Evolutionary conservation across 2,113 vertebrate species (phyloP).

Genomic region (Danio rerio): DNA sequence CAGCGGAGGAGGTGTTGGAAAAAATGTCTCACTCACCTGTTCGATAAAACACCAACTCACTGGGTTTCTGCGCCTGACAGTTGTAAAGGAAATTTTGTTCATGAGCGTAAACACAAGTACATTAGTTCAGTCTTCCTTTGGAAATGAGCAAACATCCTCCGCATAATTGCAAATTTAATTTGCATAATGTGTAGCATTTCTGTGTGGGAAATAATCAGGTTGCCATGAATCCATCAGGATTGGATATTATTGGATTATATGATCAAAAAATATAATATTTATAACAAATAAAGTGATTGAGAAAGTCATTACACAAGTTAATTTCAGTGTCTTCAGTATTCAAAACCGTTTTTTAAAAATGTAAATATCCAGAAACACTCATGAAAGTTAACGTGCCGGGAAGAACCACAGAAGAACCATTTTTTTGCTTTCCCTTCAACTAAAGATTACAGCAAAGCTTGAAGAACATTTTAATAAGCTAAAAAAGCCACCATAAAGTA

Average conservation of each 20-base stretch:
- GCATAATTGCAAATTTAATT: not conserved
- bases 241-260: not conserved
- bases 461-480: too few relatives aligned
- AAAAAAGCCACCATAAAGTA: too few relatives aligned
- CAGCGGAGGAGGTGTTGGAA: conserved; percentile 59
- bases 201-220: not conserved
- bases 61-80: not conserved
- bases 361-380: too few relatives aligned
- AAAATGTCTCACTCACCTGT: conserved; percentile 51
- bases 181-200: not conserved
- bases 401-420: too few relatives aligned
- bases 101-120: not conserved
- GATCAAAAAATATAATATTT: not conserved
- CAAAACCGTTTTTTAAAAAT: not conserved
- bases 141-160: not conserved
- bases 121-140: not conserved
- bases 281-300: not conserved
- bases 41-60: conserved; percentile 42
- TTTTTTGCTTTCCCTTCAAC: too few relatives aligned
- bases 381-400: too few relatives aligned
- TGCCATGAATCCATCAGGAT: not conserved
- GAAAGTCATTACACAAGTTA: not conserved
- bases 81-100: not conserved
- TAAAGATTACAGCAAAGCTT: too few relatives aligned
- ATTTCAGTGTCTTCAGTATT: not conserved